Percentiles rank a stretch among this genome's conserved stretches.
phyloP scores from a whole-genome alignment of 2,113 vertebrate species.

The Rattus norvegicus region DNA sequence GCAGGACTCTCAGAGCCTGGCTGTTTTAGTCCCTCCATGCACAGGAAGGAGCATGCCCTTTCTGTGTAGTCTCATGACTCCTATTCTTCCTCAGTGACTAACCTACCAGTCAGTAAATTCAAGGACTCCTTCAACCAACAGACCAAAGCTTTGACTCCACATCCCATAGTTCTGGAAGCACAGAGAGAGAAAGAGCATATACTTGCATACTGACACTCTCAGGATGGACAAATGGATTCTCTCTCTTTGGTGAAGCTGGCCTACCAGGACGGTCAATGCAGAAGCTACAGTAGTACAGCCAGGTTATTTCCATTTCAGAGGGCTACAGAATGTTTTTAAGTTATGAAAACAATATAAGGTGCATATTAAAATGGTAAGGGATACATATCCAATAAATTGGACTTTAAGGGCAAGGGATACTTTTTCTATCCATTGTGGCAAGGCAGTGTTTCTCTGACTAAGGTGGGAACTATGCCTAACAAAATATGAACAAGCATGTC shows the following conservation, averaged over 20 bases:
- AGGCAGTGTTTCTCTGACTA: neutral
- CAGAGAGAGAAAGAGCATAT: neutral
- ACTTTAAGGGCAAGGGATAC: neutral
- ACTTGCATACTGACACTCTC: neutral
- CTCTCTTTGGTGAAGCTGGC: neutral
- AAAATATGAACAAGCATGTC: neutral
- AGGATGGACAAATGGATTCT: neutral
- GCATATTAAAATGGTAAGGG: neutral
- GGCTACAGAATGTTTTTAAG: neutral
- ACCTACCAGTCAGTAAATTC: neutral
- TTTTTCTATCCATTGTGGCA: neutral
- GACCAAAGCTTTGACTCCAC: neutral
- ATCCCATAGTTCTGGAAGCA: neutral
- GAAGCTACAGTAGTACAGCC: neutral
- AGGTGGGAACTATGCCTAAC: neutral
- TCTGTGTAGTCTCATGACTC: accelerated
- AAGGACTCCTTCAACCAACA: neutral
- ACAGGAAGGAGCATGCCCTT: neutral
- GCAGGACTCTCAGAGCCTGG: neutral
- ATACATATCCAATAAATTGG: neutral
- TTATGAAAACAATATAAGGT: neutral
- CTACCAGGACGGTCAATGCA: accelerated
- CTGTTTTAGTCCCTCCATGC: neutral
- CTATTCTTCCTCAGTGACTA: neutral
- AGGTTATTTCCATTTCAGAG: neutral